phyloP scores from a whole-genome alignment of 92 coral and sea anemone species.

The Palythoa heliodiscus region DNA sequence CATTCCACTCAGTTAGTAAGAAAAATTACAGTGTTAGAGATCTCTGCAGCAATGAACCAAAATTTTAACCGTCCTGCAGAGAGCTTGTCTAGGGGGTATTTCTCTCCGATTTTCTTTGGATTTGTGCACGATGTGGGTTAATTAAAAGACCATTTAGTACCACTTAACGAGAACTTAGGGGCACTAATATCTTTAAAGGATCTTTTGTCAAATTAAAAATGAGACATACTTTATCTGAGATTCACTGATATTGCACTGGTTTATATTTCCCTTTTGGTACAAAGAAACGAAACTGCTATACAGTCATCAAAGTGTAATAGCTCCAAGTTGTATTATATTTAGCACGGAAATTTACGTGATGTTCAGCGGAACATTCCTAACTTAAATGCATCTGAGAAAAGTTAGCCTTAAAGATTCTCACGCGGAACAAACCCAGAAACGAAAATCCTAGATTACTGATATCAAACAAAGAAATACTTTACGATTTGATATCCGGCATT shows the following conservation, averaged over 20 bases:
- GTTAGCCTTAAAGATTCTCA: conserved; percentile 3
- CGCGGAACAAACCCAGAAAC: background rate
- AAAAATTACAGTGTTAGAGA: background rate
- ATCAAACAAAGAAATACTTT: conserved; percentile 31
- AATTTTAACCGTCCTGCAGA: background rate
- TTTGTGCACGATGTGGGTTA: background rate
- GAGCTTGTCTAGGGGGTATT: background rate
- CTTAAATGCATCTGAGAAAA: conserved; percentile 4
- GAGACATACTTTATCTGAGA: conserved; percentile 32
- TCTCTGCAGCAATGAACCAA: background rate
- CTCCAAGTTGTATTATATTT: background rate
- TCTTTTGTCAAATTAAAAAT: conserved; percentile 35
- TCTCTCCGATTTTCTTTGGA: conserved; percentile 8
- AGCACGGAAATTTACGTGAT: conserved; percentile 46
- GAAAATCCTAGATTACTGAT: conserved; percentile 9
- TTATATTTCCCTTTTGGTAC: conserved; percentile 10
- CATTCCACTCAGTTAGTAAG: background rate
- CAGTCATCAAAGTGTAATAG: conserved; percentile 10
- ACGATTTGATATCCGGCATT: conserved; percentile 10
- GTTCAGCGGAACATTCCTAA: background rate
- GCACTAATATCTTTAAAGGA: conserved; percentile 21
- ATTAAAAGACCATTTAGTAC: conserved; percentile 8
- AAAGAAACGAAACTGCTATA: background rate
- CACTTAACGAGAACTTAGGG: conserved; percentile 36
- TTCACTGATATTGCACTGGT: conserved; percentile 26